A percentile compares a stretch with the other conserved stretches of the same genome.
Conservation (phyloP, 2,797 vertebrate genomes). For the Podarcis siculus region DNA sequence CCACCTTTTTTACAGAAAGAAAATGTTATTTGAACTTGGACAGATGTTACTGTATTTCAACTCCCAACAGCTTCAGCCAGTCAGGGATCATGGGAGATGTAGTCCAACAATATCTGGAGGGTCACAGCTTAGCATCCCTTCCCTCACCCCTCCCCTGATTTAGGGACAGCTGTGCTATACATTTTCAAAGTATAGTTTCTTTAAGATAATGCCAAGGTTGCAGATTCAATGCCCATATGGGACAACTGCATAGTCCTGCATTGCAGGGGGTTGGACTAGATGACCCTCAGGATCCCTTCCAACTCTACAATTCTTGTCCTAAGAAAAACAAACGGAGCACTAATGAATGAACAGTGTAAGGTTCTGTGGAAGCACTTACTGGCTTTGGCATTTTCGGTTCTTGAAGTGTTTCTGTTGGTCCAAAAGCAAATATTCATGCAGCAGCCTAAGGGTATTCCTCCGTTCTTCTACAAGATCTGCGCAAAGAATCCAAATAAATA, state of each 20-base stretch:
- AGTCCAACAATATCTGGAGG: too few species aligned
- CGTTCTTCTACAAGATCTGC: conserved; percentile 20
- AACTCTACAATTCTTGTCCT: background rate
- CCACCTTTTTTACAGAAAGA: background rate
- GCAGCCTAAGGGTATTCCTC: conserved; percentile 2
- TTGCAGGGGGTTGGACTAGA: too few species aligned
- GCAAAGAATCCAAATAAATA: background rate
- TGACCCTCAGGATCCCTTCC: too few species aligned
- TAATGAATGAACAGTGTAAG: background rate
- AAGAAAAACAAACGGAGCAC: background rate
- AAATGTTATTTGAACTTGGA: background rate
- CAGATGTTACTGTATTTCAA: background rate
- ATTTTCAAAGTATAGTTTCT: background rate
- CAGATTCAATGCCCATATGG: too few species aligned
- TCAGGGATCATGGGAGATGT: too few species aligned
- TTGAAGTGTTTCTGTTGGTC: conserved; percentile 35
- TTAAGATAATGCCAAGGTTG: background rate
- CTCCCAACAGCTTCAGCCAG: too few species aligned
- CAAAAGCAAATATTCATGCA: conserved; percentile 48
- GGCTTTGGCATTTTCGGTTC: conserved; percentile 81
- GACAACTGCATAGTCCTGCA: too few species aligned
- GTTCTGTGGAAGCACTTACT: conserved; percentile 60
- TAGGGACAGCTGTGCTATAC: background rate
- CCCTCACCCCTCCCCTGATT: background rate
- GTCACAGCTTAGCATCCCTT: too few species aligned